A percentile compares a stretch with the other conserved stretches of the same genome.
Conservation (phyloP, 2,797 vertebrate genomes). For the Dryobates pubescens region DNA sequence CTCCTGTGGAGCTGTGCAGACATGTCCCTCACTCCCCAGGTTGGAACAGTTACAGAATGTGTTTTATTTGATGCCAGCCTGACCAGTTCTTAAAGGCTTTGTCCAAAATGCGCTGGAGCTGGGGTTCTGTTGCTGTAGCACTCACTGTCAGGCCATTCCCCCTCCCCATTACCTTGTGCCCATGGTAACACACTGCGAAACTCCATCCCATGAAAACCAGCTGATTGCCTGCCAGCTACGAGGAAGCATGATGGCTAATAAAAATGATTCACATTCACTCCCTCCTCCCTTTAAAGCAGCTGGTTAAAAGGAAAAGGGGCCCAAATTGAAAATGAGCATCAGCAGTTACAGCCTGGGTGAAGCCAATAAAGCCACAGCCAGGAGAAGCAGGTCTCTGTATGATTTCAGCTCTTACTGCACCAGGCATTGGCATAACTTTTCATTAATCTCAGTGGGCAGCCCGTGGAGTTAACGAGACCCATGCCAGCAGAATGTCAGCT, state of each 20-base stretch:
- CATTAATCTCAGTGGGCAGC: neutral
- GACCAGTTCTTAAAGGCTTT: neutral
- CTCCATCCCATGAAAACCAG: neutral
- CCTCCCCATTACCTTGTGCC: neutral
- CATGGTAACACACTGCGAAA: neutral
- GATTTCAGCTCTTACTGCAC: neutral
- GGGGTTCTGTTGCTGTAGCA: neutral
- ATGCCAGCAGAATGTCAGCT: neutral
- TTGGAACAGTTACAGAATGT: neutral
- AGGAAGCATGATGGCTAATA: neutral
- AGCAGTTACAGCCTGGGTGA: neutral
- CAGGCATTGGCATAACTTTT: neutral
- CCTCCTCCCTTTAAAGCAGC: neutral
- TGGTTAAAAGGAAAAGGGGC: neutral
- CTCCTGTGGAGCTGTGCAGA: neutral
- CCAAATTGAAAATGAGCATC: neutral
- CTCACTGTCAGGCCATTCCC: neutral
- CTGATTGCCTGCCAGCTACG: neutral
- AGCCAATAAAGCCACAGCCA: neutral
- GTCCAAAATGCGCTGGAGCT: neutral
- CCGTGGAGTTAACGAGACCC: neutral
- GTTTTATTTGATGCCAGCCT: neutral
- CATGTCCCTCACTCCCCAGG: accelerated
- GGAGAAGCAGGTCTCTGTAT: neutral
- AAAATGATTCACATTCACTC: neutral